Base-by-base conservation (phyloP, 2,888 invertebrate species). In the Troides helena region DNA sequence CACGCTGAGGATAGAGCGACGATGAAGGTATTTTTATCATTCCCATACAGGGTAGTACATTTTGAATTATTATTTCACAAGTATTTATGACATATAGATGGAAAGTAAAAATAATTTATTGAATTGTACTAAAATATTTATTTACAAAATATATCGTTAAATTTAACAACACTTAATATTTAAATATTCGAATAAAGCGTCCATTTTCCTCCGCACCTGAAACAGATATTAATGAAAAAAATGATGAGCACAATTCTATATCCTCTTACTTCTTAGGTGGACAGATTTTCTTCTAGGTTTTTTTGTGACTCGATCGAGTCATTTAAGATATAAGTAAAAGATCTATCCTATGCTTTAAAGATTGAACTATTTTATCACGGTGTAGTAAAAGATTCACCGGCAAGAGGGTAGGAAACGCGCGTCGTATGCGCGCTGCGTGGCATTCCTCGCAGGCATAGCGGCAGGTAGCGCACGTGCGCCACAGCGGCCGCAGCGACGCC, bases 141-240 rank as follows among this genome's bases (percentile, higher is more conserved):
- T 74, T 72, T 75, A 73, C 71, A 74, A 65, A 70, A n/a, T 59
- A 57, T 43, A 46, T 25, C 25, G 30, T 14, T 57, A 67, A 69
- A 66, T 61, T 43, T 25, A 43, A 58, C 62, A 36, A 68, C 43
- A 58, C 57, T 59, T 57, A 53, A 68, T 18, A 30, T 61, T 68
- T 69, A 87, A 25, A 86, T 76, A 74, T 90, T 93, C 18, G 89
- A 86, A 73, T 90, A 87, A 59, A 94, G 81, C 36, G 92, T 90
- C 94, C 94, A 94, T 72, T 92, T 90, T 18, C 94, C 94, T 8
- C 94, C 94, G 72, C 94, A 94, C 74, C 94, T 94, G 88, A 62
- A 93, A 93, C 66, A 75, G 76, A 17, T 21, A 8, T 39, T 39
- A 10, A 10, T 1, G 10, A 39, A 39, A 8, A 39, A 6, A 39